These are phyloP conservation scores for Dynastes tityus DNA, from an alignment of 2,888 invertebrate genomes.

Conservation along the genomic window DNA sequence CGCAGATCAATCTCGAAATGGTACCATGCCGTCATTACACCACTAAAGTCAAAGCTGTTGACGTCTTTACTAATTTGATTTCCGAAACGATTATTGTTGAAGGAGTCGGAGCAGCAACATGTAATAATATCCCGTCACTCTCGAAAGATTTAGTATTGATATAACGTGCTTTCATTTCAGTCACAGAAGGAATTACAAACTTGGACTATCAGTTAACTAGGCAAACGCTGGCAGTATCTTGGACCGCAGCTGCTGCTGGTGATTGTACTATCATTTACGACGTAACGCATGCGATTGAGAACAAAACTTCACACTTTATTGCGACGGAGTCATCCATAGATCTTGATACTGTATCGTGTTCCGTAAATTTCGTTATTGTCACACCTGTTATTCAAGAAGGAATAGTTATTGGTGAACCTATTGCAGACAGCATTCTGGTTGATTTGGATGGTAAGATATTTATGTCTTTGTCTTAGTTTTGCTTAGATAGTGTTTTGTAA, in stretches of 20 bases:
- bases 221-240: not conserved
- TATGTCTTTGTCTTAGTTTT: too few relatives aligned
- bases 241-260: slow-evolving; percentile 14
- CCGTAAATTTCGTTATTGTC: not conserved
- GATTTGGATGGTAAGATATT: slow-evolving; percentile 18
- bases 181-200: not conserved
- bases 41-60: not conserved
- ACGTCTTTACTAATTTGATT: not conserved
- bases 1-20: slow-evolving; percentile 1
- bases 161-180: not conserved
- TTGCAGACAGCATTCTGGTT: not conserved
- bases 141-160: too few relatives aligned
- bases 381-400: slow-evolving; percentile 8
- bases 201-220: not conserved
- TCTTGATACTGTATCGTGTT: not conserved
- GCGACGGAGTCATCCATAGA: not conserved
- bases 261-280: slow-evolving; percentile 10
- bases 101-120: slow-evolving; percentile 1
- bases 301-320: not conserved
- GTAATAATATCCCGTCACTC: not conserved
- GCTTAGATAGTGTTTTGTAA: too few relatives aligned
- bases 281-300: not conserved
- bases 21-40: slow-evolving; percentile 18
- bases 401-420: not conserved
- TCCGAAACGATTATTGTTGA: not conserved